phyloP scores from a whole-genome alignment of 2,113 vertebrate species.

The Pseudopipra pipra region DNA sequence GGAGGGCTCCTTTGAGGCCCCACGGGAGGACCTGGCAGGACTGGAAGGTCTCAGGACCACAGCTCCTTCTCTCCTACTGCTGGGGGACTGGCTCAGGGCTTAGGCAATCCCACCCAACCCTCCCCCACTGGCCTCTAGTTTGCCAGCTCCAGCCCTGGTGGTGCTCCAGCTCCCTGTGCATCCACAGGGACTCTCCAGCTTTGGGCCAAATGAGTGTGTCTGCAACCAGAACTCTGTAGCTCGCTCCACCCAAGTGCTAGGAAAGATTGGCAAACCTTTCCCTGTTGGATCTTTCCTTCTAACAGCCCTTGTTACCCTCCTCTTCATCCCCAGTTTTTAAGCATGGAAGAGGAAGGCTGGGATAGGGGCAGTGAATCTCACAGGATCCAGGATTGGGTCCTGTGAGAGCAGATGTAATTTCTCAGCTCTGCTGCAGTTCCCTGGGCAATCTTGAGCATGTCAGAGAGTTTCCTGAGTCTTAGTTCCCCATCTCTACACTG shows the following conservation, averaged over 20 bases:
- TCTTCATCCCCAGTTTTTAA: not conserved
- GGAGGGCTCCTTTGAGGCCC: not conserved
- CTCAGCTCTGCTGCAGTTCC: not conserved
- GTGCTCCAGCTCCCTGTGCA: not conserved
- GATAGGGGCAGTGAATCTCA: not conserved
- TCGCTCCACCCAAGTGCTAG: not conserved
- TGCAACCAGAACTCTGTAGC: not conserved
- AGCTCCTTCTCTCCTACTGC: not conserved
- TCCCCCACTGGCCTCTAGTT: not conserved
- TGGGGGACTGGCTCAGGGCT: not conserved
- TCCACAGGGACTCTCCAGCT: not conserved
- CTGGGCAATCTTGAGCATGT: not conserved
- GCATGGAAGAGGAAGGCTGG: not conserved
- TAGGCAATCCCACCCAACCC: not conserved
- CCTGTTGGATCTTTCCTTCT: not conserved
- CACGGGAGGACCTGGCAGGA: not conserved
- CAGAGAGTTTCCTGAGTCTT: not conserved
- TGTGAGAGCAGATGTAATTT: not conserved
- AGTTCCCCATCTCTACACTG: not conserved
- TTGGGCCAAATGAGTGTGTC: not conserved
- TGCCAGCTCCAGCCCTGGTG: not conserved
- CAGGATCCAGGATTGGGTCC: rapidly evolving
- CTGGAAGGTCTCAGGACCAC: not conserved
- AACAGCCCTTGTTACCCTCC: not conserved
- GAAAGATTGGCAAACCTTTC: not conserved